Evolutionary conservation across 92 coral and sea anemone species (phyloP).

Genomic region (Phymanthus crucifer): DNA sequence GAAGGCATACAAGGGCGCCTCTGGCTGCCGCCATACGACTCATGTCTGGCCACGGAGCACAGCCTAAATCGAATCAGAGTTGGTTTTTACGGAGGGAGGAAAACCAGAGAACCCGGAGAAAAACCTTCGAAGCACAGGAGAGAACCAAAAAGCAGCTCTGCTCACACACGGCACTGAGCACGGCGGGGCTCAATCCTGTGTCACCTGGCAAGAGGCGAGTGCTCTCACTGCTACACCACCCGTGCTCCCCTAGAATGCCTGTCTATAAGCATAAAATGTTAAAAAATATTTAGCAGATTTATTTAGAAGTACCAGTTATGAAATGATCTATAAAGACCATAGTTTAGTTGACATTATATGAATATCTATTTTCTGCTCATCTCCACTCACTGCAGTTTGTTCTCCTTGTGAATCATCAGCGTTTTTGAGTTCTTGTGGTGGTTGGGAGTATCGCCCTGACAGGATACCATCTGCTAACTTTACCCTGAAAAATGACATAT

Average conservation of each 20-base stretch:
- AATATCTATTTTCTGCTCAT: background rate
- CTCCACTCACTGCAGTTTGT: conserved; percentile 41
- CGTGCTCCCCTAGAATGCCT: too few species aligned
- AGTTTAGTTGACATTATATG: background rate
- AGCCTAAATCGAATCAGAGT: background rate
- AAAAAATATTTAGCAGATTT: too few species aligned
- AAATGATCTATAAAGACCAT: too few species aligned
- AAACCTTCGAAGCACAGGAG: background rate
- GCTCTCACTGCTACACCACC: too few species aligned
- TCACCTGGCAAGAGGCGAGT: too few species aligned
- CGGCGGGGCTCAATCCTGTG: too few species aligned
- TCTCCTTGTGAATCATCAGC: conserved; percentile 51
- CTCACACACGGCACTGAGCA: too few species aligned
- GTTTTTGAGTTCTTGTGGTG: conserved; percentile 71
- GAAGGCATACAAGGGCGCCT: too few species aligned
- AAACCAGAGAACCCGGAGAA: background rate
- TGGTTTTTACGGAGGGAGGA: background rate
- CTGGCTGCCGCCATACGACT: too few species aligned
- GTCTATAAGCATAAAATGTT: too few species aligned
- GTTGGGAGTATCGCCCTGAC: conserved; percentile 86
- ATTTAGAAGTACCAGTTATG: too few species aligned
- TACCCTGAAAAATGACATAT: conserved; percentile 52
- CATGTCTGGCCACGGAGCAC: background rate
- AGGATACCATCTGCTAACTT: conserved; percentile 87
- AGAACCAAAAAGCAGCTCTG: too few species aligned